phyloP scores from a whole-genome alignment of 2,797 vertebrate genomes.

The Gorsachius magnificus region DNA sequence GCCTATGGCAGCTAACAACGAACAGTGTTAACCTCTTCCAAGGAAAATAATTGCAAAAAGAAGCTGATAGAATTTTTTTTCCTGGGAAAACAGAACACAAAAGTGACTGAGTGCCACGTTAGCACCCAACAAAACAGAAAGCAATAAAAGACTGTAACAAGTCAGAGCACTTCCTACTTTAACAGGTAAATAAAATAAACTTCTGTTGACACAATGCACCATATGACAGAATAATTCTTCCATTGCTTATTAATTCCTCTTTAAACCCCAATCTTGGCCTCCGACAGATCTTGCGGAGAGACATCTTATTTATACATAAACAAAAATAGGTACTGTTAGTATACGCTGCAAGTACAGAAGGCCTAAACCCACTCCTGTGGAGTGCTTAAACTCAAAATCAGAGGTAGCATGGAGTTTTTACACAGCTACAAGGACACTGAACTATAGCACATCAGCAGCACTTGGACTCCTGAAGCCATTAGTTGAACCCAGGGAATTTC shows the following conservation, averaged over 20 bases:
- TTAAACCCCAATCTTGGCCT: slow-evolving; percentile 49
- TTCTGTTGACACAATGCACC: slow-evolving; percentile 44
- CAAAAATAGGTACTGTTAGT: not conserved
- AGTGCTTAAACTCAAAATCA: not conserved
- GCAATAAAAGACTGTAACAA: slow-evolving; percentile 16
- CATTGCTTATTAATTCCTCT: slow-evolving; percentile 12
- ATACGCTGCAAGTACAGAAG: not conserved
- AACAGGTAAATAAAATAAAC: slow-evolving; percentile 29
- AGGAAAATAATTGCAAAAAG: not conserved
- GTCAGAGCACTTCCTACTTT: not conserved
- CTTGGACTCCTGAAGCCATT: not conserved
- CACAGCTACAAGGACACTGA: not conserved
- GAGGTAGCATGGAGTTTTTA: not conserved
- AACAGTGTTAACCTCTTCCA: not conserved
- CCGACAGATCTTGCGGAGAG: not conserved
- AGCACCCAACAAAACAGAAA: not conserved
- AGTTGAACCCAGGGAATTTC: slow-evolving; percentile 32
- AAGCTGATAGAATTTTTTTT: not conserved
- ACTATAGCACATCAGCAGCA: not conserved
- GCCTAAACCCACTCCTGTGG: not conserved
- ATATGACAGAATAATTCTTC: slow-evolving; percentile 14
- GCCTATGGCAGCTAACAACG: not conserved
- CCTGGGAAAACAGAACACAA: not conserved
- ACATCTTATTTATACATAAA: slow-evolving; percentile 32
- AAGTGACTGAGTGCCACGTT: not conserved